Base-by-base conservation (phyloP, 2,113 vertebrate genomes). In the Aspidoscelis tigris region DNA sequence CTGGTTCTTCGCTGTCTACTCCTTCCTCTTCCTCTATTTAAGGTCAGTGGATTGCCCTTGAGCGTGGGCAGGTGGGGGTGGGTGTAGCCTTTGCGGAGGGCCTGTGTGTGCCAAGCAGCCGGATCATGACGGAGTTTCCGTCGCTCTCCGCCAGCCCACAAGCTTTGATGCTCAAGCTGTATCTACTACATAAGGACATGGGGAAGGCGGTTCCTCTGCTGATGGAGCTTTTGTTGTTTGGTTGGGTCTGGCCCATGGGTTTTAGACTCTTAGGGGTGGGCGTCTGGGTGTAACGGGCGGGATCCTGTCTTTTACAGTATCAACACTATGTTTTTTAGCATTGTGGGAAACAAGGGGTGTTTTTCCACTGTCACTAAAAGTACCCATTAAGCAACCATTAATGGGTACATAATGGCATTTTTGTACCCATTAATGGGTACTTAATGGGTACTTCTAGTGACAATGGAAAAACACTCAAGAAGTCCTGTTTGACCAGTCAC, bases 1-100 rank as follows among this genome's bases (percentile, higher is more conserved):
- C 93, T 99, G 99, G 99, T 99, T 99, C 96, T 99, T 99, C 96
- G 98, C 98, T 88, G 95, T 99, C 93, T 99, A 99, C 93, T 99
- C 98, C 91, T 99, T 99, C 95, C 98, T 99, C 87, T 99, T 99
- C 93, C 97, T 99, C 91, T 99, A 99, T 97, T 98, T 99, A 97
- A 98, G 99, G 99, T 99, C 91, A 96, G 92, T 73, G 53, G 44
- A 69, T 74, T 22, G 0, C 24, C 78, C 21, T 33, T 86, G 3
- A 41, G 6, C 87, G 84, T 78, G 68, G 39, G 16, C 66, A 7
- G 50, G 33, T 4, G 65, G 33, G 14, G 21, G 21, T 75, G 14
- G 81, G 43, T 12, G 10, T 26, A 21, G 6, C 74, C 55, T 20
- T 14, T 72, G 9, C 2, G 33, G 33, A 14, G 4, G 16, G 10